These are phyloP conservation scores for Temnothorax longispinosus DNA, from an alignment of 1,140 invertebrate genomes.

Conservation along the genomic window DNA sequence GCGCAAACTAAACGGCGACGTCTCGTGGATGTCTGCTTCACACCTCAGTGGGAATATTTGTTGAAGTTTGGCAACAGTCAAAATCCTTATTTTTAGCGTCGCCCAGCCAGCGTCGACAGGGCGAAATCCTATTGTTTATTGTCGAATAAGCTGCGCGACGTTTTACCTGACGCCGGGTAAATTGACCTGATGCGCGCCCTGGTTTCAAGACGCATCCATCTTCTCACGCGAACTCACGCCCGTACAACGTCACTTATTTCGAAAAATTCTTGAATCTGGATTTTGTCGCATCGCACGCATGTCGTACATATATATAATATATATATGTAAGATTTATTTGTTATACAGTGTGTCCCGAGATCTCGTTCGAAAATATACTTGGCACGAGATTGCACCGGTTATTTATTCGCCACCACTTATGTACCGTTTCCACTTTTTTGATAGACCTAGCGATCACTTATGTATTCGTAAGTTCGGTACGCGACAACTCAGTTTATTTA, in stretches of 20 bases:
- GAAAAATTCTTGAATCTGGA: background rate
- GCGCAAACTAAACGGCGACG: slow-evolving; percentile 67
- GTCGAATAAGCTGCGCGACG: slow-evolving; percentile 24
- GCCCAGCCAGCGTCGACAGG: slow-evolving; percentile 62
- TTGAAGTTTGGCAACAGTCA: slow-evolving; percentile 84
- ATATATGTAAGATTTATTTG: slow-evolving; percentile 5
- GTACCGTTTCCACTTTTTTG: background rate
- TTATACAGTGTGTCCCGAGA: background rate
- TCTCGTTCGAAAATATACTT: slow-evolving; percentile 15
- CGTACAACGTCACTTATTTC: background rate
- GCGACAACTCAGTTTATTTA: background rate
- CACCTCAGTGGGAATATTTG: slow-evolving; percentile 75
- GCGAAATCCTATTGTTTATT: slow-evolving; percentile 78
- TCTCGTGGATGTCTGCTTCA: slow-evolving; percentile 46
- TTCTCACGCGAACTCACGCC: background rate
- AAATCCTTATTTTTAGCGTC: slow-evolving; percentile 82
- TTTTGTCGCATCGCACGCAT: background rate
- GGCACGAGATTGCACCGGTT: background rate
- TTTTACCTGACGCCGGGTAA: slow-evolving; percentile 1
- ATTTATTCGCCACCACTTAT: background rate
- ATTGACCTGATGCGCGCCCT: background rate
- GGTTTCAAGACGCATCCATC: background rate
- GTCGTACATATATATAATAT: no score
- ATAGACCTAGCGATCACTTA: background rate
- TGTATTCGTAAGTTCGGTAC: background rate